These are phyloP conservation scores for Pogonocichla stellata DNA, from an alignment of 2,113 vertebrate species.

Conservation along the genomic window DNA sequence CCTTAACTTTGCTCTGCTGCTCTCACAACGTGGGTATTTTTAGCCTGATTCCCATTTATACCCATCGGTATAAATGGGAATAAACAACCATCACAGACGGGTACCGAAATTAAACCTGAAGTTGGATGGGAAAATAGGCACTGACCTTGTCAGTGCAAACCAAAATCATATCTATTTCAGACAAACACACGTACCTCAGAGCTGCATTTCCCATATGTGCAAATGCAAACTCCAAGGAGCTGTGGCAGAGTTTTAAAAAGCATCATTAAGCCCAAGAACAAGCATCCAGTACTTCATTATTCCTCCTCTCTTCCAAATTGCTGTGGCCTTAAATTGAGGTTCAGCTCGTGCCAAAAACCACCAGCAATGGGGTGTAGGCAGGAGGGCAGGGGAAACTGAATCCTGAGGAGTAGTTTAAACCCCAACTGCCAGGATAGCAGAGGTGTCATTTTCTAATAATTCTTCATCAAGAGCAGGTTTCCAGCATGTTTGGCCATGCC, in stretches of 20 bases:
- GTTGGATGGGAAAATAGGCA: conserved; percentile 31
- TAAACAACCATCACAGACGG: background rate
- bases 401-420: background rate
- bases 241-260: background rate
- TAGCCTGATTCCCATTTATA: conserved; percentile 38
- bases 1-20: background rate
- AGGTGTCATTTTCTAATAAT: background rate
- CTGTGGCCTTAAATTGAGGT: background rate
- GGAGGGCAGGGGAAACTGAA: background rate
- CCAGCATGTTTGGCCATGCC: background rate
- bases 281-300: background rate
- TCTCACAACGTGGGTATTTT: conserved; percentile 18
- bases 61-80: background rate
- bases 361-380: background rate
- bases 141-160: conserved; percentile 43
- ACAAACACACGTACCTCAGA: background rate
- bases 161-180: background rate
- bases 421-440: background rate
- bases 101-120: conserved; percentile 41
- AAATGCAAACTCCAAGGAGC: background rate
- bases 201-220: background rate
- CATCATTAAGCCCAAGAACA: background rate
- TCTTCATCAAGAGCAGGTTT: no score
- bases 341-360: background rate
- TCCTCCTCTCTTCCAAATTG: background rate